phyloP scores from a whole-genome alignment of 2,113 vertebrate genomes.

The Holacanthus passer region DNA sequence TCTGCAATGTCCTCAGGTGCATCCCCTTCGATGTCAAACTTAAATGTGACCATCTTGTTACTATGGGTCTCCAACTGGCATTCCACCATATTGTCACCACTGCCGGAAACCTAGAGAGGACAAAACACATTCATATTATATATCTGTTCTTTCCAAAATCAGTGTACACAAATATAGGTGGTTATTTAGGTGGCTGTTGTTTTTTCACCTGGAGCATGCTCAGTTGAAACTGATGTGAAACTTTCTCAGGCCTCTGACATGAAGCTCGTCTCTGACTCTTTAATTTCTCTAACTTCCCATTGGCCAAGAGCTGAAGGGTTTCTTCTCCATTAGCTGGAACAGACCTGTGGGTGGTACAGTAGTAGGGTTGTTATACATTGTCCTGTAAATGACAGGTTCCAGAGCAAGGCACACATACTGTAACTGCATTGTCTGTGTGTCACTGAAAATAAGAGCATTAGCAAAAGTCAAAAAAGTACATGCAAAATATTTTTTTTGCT shows the following conservation, averaged over 20 bases:
- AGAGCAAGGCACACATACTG: neutral
- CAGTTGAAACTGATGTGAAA: conserved; percentile 88
- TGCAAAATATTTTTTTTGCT: neutral
- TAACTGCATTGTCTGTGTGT: neutral
- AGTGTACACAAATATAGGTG: neutral
- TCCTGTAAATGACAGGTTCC: neutral
- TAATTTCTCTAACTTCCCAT: conserved; percentile 88
- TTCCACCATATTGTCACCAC: conserved; percentile 94
- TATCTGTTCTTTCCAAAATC: neutral
- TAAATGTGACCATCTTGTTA: conserved; percentile 97
- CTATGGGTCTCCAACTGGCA: conserved; percentile 95
- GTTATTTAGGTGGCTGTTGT: neutral
- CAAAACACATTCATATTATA: neutral
- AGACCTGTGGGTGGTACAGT: conserved; percentile 59
- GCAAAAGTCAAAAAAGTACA: neutral
- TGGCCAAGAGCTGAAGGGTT: conserved; percentile 74
- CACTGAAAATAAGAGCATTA: neutral
- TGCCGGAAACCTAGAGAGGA: conserved; percentile 86
- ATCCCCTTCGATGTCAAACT: conserved; percentile 94
- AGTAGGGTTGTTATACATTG: neutral
- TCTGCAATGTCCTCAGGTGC: conserved; percentile 93
- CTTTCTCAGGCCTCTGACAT: conserved; percentile 87
- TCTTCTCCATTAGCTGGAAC: conserved; percentile 78
- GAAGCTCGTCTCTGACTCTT: conserved; percentile 88
- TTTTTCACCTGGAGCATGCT: conserved; percentile 89